Base-by-base conservation (phyloP, 2,888 invertebrate genomes). In the Neocrepidodera transversa region DNA sequence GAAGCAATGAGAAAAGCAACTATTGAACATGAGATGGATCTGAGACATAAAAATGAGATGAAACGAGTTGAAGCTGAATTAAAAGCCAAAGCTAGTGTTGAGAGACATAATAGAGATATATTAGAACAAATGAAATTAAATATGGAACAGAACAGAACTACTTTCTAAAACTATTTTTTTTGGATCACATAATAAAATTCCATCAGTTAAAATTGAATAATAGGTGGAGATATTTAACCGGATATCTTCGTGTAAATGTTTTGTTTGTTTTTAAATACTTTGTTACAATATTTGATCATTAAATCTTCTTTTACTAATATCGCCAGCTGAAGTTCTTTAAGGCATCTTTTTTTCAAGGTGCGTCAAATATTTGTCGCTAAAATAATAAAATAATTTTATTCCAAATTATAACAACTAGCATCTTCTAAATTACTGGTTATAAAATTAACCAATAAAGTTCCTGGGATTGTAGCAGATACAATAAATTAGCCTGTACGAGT, bases 51-150 rank as follows among this genome's bases (percentile, higher is more conserved):
- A 77, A 93, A 94, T 75, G 97, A 98, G 69, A 86, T 96, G 81
- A 93, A 93, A 75, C 85, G 91, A 23, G 85, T 98, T 17, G 94
- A 97, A 75, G 96, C 97, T 2, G 95, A 99, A 79, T 85, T 93
- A 67, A 84, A 85, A 62, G 93, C 95, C 0, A 90, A 90, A 74
- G 97, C 95, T 0, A 92, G 94, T 76, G 88, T 95, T 1, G 98
- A 97, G 68, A 84, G 99, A 32, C 98, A 99, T 76, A 99, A 99
- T 80, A 87, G 95, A 40, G 99, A 99, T 79, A 85, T 99, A 7
- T 81, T 98, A 30, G 98, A 99, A 77, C 92, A 97, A 80, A 93
- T 99, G 66, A 85, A 92, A 62, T 81, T 97, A 1, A 91, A 90
- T 77, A 93, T 98, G 1, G 87, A 91, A 52, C 98, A 99, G 80